Base-by-base conservation (phyloP, 2,113 vertebrate genomes). In the Oryzias woworae region DNA sequence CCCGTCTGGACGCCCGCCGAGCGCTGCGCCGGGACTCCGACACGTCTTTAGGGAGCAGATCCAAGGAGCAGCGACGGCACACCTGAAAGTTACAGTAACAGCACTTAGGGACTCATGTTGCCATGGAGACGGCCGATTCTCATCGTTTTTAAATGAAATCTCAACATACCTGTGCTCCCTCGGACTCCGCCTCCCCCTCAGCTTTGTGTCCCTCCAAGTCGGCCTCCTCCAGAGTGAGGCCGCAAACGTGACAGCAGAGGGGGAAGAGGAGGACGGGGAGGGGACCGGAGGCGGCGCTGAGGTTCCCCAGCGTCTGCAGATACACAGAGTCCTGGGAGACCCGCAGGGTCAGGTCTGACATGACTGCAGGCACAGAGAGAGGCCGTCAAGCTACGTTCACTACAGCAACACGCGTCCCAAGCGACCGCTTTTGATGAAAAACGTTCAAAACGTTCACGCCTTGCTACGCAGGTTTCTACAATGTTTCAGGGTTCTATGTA, bases 181-280 rank as follows among this genome's bases (percentile, higher is more conserved):
- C 95, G 0, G 90, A 90, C 18, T 95, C 95, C 23, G 5, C 60
- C 8, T 80, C 85, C 10, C 55, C 81, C 15, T 82, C 75, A 0
- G 42, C 49, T 26, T 78, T 78, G 48, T 78, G 69, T 3, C 61
- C 83, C 36, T 82, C 81, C 68, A 85, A 69, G 52, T 87, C 85
- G 1, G 63, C 74, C 65, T 87, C 87, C 73, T 96, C 95, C 83
- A 96, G 90, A 42, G 94, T 94, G 78, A 94, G 91, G 77, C 95
- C 95, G 0, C 96, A 98, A 65, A 91, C 83, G 28, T 89, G 92
- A 87, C 96, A 98, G 0, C 94, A 95, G 85, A 95, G 96, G 18
- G 95, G 95, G 79, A 96, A 97, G 48, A 95, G 93, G 77, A 95
- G 92, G 57, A 95, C 95, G 0, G 96, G 95, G 44, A 96, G 92